Conservation (phyloP, 2,113 vertebrate species). For the Takifugu bimaculatus region DNA sequence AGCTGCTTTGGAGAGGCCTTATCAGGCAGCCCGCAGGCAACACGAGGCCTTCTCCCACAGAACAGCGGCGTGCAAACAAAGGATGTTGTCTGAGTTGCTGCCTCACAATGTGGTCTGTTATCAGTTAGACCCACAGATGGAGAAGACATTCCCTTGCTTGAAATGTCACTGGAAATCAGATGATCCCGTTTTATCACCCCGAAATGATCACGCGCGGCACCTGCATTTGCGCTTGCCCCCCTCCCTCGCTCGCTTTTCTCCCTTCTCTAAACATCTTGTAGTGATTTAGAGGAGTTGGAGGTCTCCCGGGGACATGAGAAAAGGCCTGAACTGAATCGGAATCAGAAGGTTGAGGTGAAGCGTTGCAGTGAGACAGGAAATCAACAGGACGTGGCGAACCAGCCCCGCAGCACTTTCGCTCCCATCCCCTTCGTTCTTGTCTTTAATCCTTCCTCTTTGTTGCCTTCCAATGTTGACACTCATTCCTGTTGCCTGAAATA, state of each 20-base stretch:
- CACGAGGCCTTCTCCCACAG: slow-evolving; percentile 26
- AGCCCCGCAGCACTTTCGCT: slow-evolving; percentile 35
- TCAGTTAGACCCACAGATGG: slow-evolving; percentile 16
- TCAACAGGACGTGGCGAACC: slow-evolving; percentile 46
- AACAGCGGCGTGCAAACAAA: slow-evolving; percentile 18
- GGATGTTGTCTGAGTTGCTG: slow-evolving; percentile 29
- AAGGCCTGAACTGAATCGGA: slow-evolving; percentile 42
- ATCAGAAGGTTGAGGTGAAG: slow-evolving; percentile 49
- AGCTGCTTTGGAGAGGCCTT: slow-evolving; percentile 9
- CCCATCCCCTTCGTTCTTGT: neutral
- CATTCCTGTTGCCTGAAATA: slow-evolving; percentile 22
- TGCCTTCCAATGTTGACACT: slow-evolving; percentile 21
- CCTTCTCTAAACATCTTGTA: slow-evolving; percentile 33
- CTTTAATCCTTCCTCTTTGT: slow-evolving; percentile 11
- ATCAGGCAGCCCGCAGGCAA: slow-evolving; percentile 12
- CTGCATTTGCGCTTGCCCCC: slow-evolving; percentile 2
- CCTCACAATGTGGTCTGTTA: slow-evolving; percentile 14
- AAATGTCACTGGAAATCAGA: slow-evolving; percentile 27
- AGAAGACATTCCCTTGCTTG: slow-evolving; percentile 18
- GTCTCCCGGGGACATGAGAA: slow-evolving; percentile 47
- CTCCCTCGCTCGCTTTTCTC: slow-evolving; percentile 5
- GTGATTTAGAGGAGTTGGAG: slow-evolving; percentile 27
- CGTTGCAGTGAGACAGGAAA: slow-evolving; percentile 33
- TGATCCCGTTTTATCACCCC: slow-evolving; percentile 16
- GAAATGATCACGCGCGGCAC: neutral